Base-by-base conservation (phyloP, 2,113 vertebrate species). In the Turnix velox region DNA sequence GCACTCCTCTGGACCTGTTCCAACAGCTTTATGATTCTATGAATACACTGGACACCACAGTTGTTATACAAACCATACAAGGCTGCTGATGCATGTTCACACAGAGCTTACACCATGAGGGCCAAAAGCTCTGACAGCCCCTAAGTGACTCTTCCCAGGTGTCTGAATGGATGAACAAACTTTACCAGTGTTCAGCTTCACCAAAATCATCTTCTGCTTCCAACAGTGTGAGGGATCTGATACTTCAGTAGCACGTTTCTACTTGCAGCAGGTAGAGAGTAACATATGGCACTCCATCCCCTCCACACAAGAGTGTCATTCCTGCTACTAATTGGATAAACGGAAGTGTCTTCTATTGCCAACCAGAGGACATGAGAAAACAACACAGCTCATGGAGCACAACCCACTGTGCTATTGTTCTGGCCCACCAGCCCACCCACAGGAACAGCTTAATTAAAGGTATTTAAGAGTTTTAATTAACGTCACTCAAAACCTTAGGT, bases 401-500 rank as follows among this genome's bases (percentile, higher is more conserved):
- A 83, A 31, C 59, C 10, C 33, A 8, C 24, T 52, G 68, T 15
- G 0, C 20, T 63, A 2, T 10, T 33, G 25, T 33, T 18, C 5
- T 2, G 33, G 65, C 12, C 40, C 59, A 61, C 16, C 55, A 94
- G 63, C 46, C 18, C 63, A 76, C 14, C 35, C 45, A 63, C 35
- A 57, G 37, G 51, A 9, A 33, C 30, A 31, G 37, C 7, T 57
- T 89, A 88, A 84, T 77, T 79, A 73, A 79, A 88, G 55, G 55
- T 81, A 85, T 65, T 77, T 49, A 75, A 79, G 24, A 62, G 33
- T 39, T 45, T 77, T 92, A 85, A 94, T 86, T 90, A 91, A 87
- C 0, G 2, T 11, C 48, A 57, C 27, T 90, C 74, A 86, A 72
- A 94, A 31, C 28, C 11, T 52, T 22, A 54, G 33, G 22, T 23